Base-by-base conservation (phyloP, 2,797 vertebrate species). In the Enteromius thamalakanensis region DNA sequence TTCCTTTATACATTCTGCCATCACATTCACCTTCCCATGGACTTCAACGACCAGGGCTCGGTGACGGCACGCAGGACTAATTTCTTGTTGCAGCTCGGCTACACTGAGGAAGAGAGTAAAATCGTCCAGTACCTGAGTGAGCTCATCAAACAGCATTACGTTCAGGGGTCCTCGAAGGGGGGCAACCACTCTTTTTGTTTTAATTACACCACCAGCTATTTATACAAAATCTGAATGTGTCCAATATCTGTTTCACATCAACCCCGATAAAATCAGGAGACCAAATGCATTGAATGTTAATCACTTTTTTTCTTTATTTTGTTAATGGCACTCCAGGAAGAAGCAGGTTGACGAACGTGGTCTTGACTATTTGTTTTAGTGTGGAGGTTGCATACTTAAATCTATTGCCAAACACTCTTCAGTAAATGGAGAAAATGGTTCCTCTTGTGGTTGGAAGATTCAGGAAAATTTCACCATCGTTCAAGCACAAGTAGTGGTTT, bases 1-100 rank as follows among this genome's bases (percentile, higher is more conserved):
- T 99, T 98, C 92, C 95, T 99, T 76, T 96, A 96, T 23, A 94
- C 97, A 58, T 99, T 99, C 92, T 99, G 97, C 88, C 97, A 98
- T 84, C 97, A 99, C 87, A 93, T 98, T 86, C 98, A 99, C 91
- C 93, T 99, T 83, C 96, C 97, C 2, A 94, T 97, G 86, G 95
- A 91, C 0, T 87, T 92, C 77, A 91, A 90, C 1, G 97, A 99
- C 82, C 90, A 93, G 0, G 94, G 94, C 32, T 90, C 91, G 0
- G 91, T 97, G 0, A 92, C 94, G 93, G 95, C 82, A 79, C 95
- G 90, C 89, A 95, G 94, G 88, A 93, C 76, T 94, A 95, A 26
- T 93, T 99, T 96, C 87, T 93, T 99, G 80, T 95, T 94, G 80
- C 96, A 96, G 5, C 95, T 99, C 86, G 96, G 97, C 21, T 94